Base-by-base conservation (phyloP, 2,797 vertebrate species). In the Pseudochirops corinnae region DNA sequence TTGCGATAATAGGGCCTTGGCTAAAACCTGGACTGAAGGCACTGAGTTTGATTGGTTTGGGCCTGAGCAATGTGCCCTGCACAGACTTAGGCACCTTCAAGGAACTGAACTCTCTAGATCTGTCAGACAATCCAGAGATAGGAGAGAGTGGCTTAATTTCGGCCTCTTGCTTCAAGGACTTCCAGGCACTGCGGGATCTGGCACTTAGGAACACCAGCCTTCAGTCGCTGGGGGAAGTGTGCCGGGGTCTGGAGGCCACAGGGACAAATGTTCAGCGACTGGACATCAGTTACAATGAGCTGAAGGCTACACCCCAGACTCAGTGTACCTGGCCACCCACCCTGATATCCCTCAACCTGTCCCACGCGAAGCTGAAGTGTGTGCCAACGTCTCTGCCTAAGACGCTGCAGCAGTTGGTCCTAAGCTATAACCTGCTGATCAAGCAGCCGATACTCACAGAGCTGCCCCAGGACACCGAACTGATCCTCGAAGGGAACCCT, bases 241-340 rank as follows among this genome's bases (percentile, higher is more conserved):
- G 98, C 94, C 7, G 39, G 1, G 96, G 57, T 10, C 92, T 98
- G 67, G 94, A 55, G 1, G 57, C 4, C 0, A 95, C 92, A 0
- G 92, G 56, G 0, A 92, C 95, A 94, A 98, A 98, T 21, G 94
- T 1, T 56, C 96, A 93, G 4, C 12, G 0, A 0, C 96, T 99
- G 1, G 98, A 98, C 62, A 98, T 99, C 93, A 99, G 99, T 95
- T 98, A 98, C 95, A 99, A 99, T 92, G 52, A 92, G 13, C 95
- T 98, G 98, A 33, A 0, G 0, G 0, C 94, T 31, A 29, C 90
- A 0, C 21, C 2, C 0, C 28, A 95, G n/a, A 96, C 94, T 5
- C 31, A 26, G 18, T 99, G 99, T 93, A 55, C 9, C 33, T 99
- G 99, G 99, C 98, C 98, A 0, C 55, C 5, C 0, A 13, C 97